Percentiles rank a stretch among this genome's conserved stretches.
Conservation (phyloP, 2,113 vertebrate genomes). For the Cichladusa arquata region DNA sequence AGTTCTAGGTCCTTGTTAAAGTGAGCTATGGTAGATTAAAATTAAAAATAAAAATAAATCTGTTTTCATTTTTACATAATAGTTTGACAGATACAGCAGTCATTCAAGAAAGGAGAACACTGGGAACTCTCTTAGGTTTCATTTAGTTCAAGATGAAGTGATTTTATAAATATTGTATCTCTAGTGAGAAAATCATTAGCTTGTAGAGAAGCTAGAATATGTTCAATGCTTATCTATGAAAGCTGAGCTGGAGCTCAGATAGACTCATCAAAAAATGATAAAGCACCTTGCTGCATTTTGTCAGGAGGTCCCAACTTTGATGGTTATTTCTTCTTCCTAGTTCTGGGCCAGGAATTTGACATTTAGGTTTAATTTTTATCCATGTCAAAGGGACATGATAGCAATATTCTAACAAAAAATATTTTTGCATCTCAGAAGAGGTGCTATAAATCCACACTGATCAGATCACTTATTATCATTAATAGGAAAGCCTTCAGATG, state of each 20-base stretch:
- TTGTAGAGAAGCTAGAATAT: background rate
- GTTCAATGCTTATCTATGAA: background rate
- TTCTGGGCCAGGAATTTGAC: background rate
- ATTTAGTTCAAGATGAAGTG: background rate
- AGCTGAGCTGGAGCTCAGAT: background rate
- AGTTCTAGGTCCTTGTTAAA: background rate
- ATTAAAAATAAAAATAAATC: background rate
- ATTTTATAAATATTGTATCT: background rate
- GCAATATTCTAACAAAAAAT: background rate
- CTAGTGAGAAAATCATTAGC: background rate
- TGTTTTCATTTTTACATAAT: background rate
- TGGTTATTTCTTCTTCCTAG: background rate
- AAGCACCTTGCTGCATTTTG: background rate
- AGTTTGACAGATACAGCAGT: background rate
- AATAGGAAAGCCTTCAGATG: background rate
- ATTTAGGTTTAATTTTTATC: background rate
- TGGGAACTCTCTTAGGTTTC: background rate
- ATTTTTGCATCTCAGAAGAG: background rate
- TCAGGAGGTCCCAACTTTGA: fast-evolving
- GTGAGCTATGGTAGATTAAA: background rate
- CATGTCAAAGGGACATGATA: fast-evolving
- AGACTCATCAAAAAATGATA: background rate
- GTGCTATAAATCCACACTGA: background rate
- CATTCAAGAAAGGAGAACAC: background rate
- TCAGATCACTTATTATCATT: background rate